phyloP scores from a whole-genome alignment of 2,113 vertebrate genomes.

The Psilopogon haemacephalus region DNA sequence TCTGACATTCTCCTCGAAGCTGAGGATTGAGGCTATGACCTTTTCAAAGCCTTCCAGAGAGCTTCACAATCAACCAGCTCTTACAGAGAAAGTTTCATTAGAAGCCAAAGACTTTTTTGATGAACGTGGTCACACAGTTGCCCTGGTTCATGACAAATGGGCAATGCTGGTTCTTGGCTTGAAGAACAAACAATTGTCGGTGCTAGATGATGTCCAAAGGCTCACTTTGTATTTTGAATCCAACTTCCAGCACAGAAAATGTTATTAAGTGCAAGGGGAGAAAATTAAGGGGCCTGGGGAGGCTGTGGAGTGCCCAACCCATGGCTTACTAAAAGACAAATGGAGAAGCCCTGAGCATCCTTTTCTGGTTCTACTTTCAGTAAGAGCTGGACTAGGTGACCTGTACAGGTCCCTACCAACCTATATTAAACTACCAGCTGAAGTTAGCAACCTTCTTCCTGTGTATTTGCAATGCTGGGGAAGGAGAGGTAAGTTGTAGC shows the following conservation, averaged over 20 bases:
- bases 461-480: neutral
- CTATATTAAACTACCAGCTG: neutral
- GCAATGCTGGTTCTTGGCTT: neutral
- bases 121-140: neutral
- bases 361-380: neutral
- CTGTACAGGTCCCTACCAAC: neutral
- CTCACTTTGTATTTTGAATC: neutral
- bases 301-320: neutral
- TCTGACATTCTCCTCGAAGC: conserved; percentile 57
- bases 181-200: neutral
- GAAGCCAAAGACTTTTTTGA: conserved; percentile 4
- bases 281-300: neutral
- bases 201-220: neutral
- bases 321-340: neutral
- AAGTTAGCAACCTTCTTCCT: neutral
- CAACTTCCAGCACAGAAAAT: neutral
- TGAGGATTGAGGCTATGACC: conserved; percentile 64
- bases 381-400: neutral
- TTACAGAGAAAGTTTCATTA: conserved; percentile 28
- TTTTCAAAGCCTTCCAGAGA: conserved; percentile 60
- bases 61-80: conserved; percentile 14
- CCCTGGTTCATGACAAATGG: neutral
- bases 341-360: neutral
- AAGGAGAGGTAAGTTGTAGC: neutral
- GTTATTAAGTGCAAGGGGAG: neutral